Percentiles rank a stretch among this genome's conserved stretches.
Evolutionary conservation across 2,113 vertebrate species (phyloP).

Genomic region (Mellivora capensis): DNA sequence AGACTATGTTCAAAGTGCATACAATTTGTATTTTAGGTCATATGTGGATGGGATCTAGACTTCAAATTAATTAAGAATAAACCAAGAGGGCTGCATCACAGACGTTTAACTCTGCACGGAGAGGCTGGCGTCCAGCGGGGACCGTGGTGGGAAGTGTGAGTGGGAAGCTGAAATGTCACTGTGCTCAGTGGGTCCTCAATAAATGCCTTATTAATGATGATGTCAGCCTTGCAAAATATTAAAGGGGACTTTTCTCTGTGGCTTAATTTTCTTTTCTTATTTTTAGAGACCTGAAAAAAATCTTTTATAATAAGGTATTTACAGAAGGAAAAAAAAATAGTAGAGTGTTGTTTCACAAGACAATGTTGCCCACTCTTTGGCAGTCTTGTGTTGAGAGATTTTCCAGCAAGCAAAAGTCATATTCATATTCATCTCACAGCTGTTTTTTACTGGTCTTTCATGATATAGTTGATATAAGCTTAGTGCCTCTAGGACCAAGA

Average conservation of each 20-base stretch:
- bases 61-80: constrained; percentile 74
- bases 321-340: neutral
- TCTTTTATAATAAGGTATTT: constrained; percentile 10
- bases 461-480: neutral
- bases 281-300: constrained; percentile 5
- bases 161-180: constrained; percentile 26
- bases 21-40: constrained; percentile 70
- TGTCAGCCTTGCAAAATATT: constrained; percentile 65
- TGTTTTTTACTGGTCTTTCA: constrained; percentile 6
- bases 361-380: neutral
- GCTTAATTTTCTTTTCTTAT: constrained; percentile 13
- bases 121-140: constrained; percentile 58
- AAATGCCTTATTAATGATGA: constrained; percentile 69
- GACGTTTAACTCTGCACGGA: constrained; percentile 36
- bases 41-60: constrained; percentile 60
- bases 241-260: constrained; percentile 27
- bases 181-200: constrained; percentile 58
- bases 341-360: neutral
- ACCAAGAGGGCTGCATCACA: constrained; percentile 50
- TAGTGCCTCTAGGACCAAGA: neutral
- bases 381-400: neutral
- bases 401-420: neutral
- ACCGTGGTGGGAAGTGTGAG: neutral
- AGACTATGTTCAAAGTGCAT: constrained; percentile 71
- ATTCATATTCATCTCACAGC: neutral